A percentile compares a stretch with the other conserved stretches of the same genome.
These are phyloP conservation scores for Trochalopteron elliotii DNA, from an alignment of 2,113 vertebrate genomes.

Conservation along the genomic window DNA sequence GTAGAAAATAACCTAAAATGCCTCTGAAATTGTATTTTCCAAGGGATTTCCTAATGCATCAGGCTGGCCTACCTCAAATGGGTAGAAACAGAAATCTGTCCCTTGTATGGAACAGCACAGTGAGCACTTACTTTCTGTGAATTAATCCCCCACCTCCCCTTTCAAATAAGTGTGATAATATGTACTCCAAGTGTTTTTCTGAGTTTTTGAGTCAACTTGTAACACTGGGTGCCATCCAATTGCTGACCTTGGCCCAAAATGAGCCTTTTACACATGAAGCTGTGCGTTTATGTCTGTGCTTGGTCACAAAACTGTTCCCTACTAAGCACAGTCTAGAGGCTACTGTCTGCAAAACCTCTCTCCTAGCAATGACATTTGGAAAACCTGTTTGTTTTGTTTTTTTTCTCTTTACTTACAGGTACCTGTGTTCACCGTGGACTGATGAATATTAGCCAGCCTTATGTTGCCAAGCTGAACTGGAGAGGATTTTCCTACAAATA, in stretches of 20 bases:
- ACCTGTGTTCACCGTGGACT: conserved; percentile 68
- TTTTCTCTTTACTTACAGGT: conserved; percentile 60
- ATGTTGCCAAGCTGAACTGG: conserved; percentile 81
- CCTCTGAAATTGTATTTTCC: conserved; percentile 55
- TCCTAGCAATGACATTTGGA: background rate
- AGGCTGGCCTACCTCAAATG: background rate
- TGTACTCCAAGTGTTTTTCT: background rate
- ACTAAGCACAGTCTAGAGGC: background rate
- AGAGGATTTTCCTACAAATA: conserved; percentile 76
- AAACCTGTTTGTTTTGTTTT: background rate
- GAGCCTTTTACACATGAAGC: background rate
- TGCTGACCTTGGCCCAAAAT: background rate
- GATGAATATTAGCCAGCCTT: conserved; percentile 80
- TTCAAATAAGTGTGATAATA: background rate
- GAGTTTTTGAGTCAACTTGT: background rate
- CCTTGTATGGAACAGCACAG: background rate
- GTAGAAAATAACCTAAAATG: conserved; percentile 47
- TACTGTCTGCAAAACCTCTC: background rate
- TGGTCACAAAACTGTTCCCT: background rate
- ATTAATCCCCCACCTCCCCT: background rate
- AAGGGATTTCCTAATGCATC: conserved; percentile 31
- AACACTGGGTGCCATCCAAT: background rate
- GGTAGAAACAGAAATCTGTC: conserved; percentile 15
- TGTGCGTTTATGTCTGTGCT: background rate
- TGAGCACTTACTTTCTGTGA: background rate